Evolutionary conservation across 2,888 invertebrate species (phyloP), one percentile per base, ranked within the genome.

Genomic region (Drosophila ochracea): DNA sequence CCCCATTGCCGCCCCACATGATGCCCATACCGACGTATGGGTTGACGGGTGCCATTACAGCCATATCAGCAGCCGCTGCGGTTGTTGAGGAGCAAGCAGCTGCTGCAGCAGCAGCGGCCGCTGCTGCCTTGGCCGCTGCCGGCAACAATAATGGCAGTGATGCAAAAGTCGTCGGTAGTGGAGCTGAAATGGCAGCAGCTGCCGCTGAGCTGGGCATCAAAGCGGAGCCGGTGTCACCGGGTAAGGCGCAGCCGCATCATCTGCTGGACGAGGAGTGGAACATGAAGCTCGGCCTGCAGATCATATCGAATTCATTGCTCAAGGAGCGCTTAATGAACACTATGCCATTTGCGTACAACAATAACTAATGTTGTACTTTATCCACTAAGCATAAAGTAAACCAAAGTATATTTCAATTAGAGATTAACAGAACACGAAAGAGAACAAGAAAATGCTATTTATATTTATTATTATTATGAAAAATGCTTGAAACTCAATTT

Each of bases 291-390:
- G 93, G 93, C 76, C 88, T 93, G 82, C 93, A 93, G 81, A 84
- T 93, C 58, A 93, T 93, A 71, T 93, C 93, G 61, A 93, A 93
- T 89, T 92, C 93, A 47, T 86, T 93, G 83, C 91, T 93, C 75
- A 93, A 93, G 83, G 93, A 93, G 84, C 92, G 93, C 37, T 80
- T 93, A 58, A 89, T 93, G 85, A 93, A 93, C 78, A 92, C 92
- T 28, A 92, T 93, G 91, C 93, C 93, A 82, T 93, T 92, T 85
- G 91, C 93, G 55, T 93, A 93, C 76, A 93, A 93, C 83, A 93
- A 93, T 63, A 93, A 93, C 66, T 92, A 91, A 58, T n/a, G 41
- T 55, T 80, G 70, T 70, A 47, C 28, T 31, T 43, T 25, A 16
- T 28, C 49, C 52, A n/a, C 19, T 9, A 47, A 52, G 30, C 59